Percentiles rank a stretch among this genome's conserved stretches.
These are phyloP conservation scores for Betta splendens DNA, from an alignment of 2,797 vertebrate species.

Conservation along the genomic window DNA sequence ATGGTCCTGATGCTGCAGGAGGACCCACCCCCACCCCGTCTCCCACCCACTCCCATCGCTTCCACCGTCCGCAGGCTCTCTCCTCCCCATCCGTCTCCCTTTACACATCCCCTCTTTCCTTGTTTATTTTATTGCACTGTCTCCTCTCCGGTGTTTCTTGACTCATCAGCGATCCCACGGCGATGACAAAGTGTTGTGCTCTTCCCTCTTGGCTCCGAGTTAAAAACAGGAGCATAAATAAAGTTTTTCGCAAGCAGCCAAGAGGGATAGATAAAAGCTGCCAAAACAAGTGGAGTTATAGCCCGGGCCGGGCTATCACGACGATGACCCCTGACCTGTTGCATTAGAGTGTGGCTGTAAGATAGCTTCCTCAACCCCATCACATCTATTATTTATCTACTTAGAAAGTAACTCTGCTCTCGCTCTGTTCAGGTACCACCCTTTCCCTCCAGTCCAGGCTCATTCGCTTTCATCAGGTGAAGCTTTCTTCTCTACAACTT, in stretches of 20 bases:
- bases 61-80: slow-evolving; percentile 55
- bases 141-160: slow-evolving; percentile 47
- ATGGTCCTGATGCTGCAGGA: slow-evolving; percentile 21
- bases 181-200: slow-evolving; percentile 54
- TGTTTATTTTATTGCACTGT: slow-evolving; percentile 56
- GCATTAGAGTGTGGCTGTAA: slow-evolving; percentile 51
- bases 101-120: slow-evolving; percentile 38
- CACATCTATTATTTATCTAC: slow-evolving; percentile 70
- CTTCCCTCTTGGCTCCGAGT: slow-evolving; percentile 42
- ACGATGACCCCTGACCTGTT: slow-evolving; percentile 63
- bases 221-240: slow-evolving; percentile 51
- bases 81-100: slow-evolving; percentile 47
- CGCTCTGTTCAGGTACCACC: slow-evolving; percentile 38
- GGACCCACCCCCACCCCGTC: slow-evolving; percentile 33
- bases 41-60: slow-evolving; percentile 53
- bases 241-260: slow-evolving; percentile 42
- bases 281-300: slow-evolving; percentile 50
- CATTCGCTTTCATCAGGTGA: slow-evolving; percentile 60
- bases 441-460: slow-evolving; percentile 31
- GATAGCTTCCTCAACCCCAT: slow-evolving; percentile 50
- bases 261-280: slow-evolving; percentile 55
- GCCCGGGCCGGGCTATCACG: slow-evolving; percentile 42
- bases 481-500: slow-evolving; percentile 25
- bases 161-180: slow-evolving; percentile 53
- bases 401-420: slow-evolving; percentile 45